Evolutionary conservation across 2,888 invertebrate genomes (phyloP), one percentile per base, ranked within the genome.

Genomic region (Diarsia mendica): DNA sequence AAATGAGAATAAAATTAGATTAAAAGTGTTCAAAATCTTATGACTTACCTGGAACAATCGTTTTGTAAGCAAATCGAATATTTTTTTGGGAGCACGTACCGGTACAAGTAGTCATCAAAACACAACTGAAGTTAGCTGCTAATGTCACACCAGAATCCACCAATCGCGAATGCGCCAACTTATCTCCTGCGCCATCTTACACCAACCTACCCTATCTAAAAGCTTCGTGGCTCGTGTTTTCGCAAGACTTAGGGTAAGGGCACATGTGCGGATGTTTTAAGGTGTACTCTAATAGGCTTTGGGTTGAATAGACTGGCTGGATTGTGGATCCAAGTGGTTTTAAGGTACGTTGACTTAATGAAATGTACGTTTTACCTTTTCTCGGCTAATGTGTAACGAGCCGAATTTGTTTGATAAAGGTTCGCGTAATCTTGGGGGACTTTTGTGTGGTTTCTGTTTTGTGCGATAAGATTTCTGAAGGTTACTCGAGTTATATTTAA

Each of bases 251-350:
- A 85, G 82, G 81, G 72, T 83, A 86, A 88, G 78, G 83, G 84
- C 87, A 87, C 86, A 89, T 90, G 86, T 86, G 85, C 65, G 75
- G 85, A 89, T 87, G 88, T 85, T 91, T 89, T 88, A 91, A 92
- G 90, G 90, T 90, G 88, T 86, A 88, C 90, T 87, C 84, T 89
- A 91, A 93, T 91, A 92, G 90, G 92, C 91, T 92, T 91, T 90
- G 88, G 85, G 82, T 85, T 83, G 87, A 86, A 89, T 85, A 88
- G 85, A 88, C 88, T 85, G 84, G 77, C 83, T 80, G 88, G 90
- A 89, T 90, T 90, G 90, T 88, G 90, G 89, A 71, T 78, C 84
- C 83, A 84, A 92, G 91, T 88, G 89, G 83, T 91, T 92, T 90
- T 89, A 88, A 86, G 90, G 87, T 91, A 88, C 87, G 89, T 89